Conservation (phyloP, 2,113 vertebrate genomes). For the Pterocles burchelli region DNA sequence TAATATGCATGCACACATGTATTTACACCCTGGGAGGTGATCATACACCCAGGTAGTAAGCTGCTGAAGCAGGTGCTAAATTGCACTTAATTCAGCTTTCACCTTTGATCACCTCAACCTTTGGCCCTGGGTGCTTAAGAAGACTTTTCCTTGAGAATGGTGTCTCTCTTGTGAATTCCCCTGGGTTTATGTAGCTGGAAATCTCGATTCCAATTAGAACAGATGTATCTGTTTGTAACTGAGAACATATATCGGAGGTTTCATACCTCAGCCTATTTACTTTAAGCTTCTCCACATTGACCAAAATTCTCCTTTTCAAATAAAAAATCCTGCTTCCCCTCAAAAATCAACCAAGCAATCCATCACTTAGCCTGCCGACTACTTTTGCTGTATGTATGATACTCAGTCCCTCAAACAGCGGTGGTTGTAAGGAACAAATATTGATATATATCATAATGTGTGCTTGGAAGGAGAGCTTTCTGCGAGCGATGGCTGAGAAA, state of each 20-base stretch:
- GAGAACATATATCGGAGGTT: neutral
- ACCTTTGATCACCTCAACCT: neutral
- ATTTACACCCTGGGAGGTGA: neutral
- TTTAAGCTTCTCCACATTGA: neutral
- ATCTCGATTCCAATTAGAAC: slow-evolving; percentile 4
- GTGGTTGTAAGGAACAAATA: neutral
- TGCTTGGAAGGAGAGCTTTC: neutral
- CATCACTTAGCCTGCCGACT: neutral
- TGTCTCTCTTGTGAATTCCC: neutral
- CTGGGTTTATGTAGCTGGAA: neutral
- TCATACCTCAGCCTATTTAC: neutral
- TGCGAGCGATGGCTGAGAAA: neutral
- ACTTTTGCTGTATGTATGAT: neutral
- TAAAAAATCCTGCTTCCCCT: neutral
- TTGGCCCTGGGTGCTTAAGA: neutral
- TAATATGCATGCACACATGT: neutral
- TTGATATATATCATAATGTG: neutral
- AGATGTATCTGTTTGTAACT: neutral
- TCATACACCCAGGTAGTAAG: neutral
- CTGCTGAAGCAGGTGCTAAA: neutral
- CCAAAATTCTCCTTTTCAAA: slow-evolving; percentile 1
- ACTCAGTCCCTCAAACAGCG: neutral
- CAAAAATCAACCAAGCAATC: neutral
- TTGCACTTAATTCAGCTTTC: neutral
- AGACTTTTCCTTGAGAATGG: neutral